Evolutionary conservation across 2,888 invertebrate species (phyloP), one percentile per base, ranked within the genome.

Genomic region (Drosophila mayaguana): DNA sequence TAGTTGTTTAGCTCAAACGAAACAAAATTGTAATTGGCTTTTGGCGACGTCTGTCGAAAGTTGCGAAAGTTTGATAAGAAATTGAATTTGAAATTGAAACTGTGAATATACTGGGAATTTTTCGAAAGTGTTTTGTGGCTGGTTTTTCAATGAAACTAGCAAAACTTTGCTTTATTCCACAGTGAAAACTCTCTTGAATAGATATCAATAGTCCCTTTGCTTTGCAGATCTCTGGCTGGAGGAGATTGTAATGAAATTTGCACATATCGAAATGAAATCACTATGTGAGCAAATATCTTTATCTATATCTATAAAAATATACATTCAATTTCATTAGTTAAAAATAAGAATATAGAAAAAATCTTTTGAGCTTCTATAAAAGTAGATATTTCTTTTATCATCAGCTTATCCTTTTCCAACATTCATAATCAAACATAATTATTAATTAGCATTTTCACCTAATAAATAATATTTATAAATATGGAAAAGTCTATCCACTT

Each of bases 11-110:
- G 59, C 11, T 53, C 4, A 18, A 50, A 25, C 38, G 56, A 65
- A 51, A 57, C 38, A 14, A 53, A 53, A 63, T 76, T 72, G 67
- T 76, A 86, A 80, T 83, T 83, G 70, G 67, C 72, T 63, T 71
- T 36, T n/a, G 34, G 40, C 18, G 18, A 22, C 16, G 14, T 38
- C 20, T 20, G n/a, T 8, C 6, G 25, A 32, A 67, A 34, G 12
- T 68, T 40, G 25, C 7, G 25, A 43, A 43, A 20, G 34, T 45
- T 12, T 42, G 36, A 28, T n/a, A 48, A 12, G 48, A n/a, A 40
- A 25, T 40, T 38, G 20, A 25, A 22, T 34, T 57, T 43, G 28
- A 16, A 46, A 22, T 32, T 46, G n/a, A 16, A 34, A 60, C 43
- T 61, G 12, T 20, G 12, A 18, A 43, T 22, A 61, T 25, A n/a